Percentiles rank a stretch among this genome's conserved stretches.
Evolutionary conservation across 2,888 invertebrate species (phyloP).

Genomic region (Drosophila siamana): DNA sequence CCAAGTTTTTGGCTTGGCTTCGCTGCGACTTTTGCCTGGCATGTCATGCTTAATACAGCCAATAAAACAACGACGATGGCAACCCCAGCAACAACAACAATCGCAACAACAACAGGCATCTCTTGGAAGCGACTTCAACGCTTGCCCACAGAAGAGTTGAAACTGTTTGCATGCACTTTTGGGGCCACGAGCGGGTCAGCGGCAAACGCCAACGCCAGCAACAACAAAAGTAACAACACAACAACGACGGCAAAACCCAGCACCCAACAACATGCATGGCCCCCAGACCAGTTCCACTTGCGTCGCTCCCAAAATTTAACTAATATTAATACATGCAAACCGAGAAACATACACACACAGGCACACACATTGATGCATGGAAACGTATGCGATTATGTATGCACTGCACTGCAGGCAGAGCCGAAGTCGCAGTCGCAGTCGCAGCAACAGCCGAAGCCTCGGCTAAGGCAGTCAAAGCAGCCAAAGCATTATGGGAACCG

Average conservation of each 20-base stretch:
- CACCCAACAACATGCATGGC: constrained; percentile 51
- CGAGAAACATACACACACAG: neutral
- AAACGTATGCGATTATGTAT: constrained; percentile 9
- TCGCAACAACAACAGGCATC: constrained; percentile 38
- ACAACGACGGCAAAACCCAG: constrained; percentile 21
- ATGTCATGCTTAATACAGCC: constrained; percentile 81
- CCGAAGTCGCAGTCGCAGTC: constrained; percentile 5
- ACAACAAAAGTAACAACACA: constrained; percentile 23
- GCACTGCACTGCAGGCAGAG: constrained; percentile 17
- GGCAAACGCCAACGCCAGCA: constrained; percentile 50
- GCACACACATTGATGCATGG: neutral
- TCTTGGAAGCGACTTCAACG: constrained; percentile 72
- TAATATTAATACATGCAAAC: constrained; percentile 53
- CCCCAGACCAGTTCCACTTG: constrained; percentile 80
- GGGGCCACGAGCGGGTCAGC: constrained; percentile 83
- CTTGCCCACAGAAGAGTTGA: constrained; percentile 52
- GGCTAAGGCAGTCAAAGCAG: constrained; percentile 19
- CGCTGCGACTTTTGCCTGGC: constrained; percentile 66
- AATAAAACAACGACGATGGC: constrained; percentile 64
- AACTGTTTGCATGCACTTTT: constrained; percentile 72
- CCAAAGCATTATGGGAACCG: constrained; percentile 83
- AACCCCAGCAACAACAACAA: constrained; percentile 48
- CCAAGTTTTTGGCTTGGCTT: constrained; percentile 63
- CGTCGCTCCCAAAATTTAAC: constrained; percentile 80
- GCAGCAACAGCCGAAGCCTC: constrained; percentile 4